phyloP scores from a whole-genome alignment of 2,888 invertebrate genomes.

The Petrolisthes cinctipes region DNA sequence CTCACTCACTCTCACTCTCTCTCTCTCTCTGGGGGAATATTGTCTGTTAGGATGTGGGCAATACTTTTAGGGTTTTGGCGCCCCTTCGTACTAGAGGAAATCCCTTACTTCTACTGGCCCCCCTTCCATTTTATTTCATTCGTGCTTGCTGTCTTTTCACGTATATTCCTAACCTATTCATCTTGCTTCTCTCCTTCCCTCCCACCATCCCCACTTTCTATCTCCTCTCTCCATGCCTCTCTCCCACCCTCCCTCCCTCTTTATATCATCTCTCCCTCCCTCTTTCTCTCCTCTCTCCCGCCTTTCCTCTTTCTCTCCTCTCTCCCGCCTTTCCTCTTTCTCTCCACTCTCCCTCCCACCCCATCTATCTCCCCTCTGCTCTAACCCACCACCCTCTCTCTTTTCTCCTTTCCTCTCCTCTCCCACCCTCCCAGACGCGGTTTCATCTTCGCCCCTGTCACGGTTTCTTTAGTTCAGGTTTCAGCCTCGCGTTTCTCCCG shows the following conservation, averaged over 20 bases:
- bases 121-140: not conserved
- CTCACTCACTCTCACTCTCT: too few relatives aligned
- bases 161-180: not conserved
- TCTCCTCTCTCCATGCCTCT: not conserved
- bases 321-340: not conserved
- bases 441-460: not conserved
- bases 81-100: too few relatives aligned
- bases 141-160: not conserved
- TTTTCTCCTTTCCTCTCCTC: not conserved
- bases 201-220: not conserved
- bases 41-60: too few relatives aligned
- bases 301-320: not conserved
- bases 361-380: not conserved
- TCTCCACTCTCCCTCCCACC: not conserved
- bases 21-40: too few relatives aligned
- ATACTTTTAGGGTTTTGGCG: too few relatives aligned
- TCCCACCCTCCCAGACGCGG: not conserved
- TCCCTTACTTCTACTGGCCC: too few relatives aligned
- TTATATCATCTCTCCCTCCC: not conserved
- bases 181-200: not conserved
- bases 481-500: too few relatives aligned
- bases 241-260: not conserved
- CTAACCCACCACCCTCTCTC: not conserved
- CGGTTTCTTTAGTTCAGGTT: too few relatives aligned
- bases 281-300: not conserved